Evolutionary conservation across 2,888 invertebrate species (phyloP).

Genomic region (Furcula furcula): DNA sequence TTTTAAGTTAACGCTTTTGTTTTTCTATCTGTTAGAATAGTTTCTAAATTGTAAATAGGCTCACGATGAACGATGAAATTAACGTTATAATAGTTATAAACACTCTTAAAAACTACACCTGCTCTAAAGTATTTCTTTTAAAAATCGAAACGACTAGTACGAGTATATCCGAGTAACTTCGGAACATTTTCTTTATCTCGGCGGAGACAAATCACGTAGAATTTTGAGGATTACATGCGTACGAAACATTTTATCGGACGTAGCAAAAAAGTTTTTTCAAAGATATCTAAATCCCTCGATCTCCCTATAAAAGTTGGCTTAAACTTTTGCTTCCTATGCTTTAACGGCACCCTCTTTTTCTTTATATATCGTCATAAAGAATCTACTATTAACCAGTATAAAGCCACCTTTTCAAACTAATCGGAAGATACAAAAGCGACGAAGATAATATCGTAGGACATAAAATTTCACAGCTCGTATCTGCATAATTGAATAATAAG

Average conservation of each 20-base stretch:
- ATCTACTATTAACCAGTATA: conserved; percentile 13
- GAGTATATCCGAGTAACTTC: conserved; percentile 37
- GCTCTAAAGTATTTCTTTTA: conserved; percentile 20
- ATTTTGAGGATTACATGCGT: conserved; percentile 65
- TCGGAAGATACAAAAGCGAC: conserved; percentile 6
- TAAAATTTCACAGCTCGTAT: conserved; percentile 13
- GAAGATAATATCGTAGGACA: conserved; percentile 12
- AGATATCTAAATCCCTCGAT: conserved; percentile 64
- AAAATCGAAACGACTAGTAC: conserved; percentile 36
- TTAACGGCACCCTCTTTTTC: conserved; percentile 53
- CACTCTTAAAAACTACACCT: neutral
- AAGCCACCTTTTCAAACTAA: conserved; percentile 8
- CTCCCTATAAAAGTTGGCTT: conserved; percentile 58
- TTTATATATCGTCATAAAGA: conserved; percentile 21
- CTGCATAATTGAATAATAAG: conserved; percentile 5
- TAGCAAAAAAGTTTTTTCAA: conserved; percentile 55
- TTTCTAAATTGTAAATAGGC: conserved; percentile 28
- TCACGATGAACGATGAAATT: conserved; percentile 19
- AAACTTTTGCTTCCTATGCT: conserved; percentile 59
- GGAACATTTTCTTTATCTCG: conserved; percentile 49
- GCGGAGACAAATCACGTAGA: conserved; percentile 65
- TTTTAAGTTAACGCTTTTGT: conserved; percentile 42
- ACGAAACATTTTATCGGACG: conserved; percentile 70
- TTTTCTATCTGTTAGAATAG: conserved; percentile 30
- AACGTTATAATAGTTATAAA: neutral